Conservation (phyloP, 1,140 invertebrate species). For the Eupristina koningsbergeri region DNA sequence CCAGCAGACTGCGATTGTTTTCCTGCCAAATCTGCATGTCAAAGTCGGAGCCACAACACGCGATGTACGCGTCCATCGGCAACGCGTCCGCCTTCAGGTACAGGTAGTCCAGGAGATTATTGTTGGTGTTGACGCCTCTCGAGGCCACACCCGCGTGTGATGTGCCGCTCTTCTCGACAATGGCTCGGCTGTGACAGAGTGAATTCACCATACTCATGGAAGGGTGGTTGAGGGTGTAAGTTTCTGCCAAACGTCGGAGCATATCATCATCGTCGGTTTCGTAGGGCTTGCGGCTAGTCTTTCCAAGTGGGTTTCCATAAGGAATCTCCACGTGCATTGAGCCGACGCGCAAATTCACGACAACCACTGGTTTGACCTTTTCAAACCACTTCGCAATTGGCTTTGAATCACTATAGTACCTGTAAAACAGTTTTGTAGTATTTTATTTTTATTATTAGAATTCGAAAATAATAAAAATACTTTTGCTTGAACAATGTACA, state of each 20-base stretch:
- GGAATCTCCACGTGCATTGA: slow-evolving; percentile 68
- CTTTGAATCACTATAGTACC: slow-evolving; percentile 52
- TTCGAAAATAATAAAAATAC: background rate
- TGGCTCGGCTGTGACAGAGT: slow-evolving; percentile 55
- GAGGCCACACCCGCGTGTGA: slow-evolving; percentile 58
- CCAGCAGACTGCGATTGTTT: slow-evolving; percentile 64
- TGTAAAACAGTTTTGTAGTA: background rate
- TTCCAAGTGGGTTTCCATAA: slow-evolving; percentile 54
- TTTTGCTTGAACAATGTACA: too few relatives aligned
- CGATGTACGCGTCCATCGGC: slow-evolving; percentile 66
- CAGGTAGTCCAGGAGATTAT: slow-evolving; percentile 66
- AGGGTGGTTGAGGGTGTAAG: slow-evolving; percentile 61
- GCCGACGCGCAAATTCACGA: slow-evolving; percentile 67
- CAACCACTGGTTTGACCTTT: slow-evolving; percentile 62
- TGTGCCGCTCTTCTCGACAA: slow-evolving; percentile 57
- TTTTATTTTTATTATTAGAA: background rate
- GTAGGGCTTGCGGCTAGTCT: slow-evolving; percentile 50
- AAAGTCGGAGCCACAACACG: slow-evolving; percentile 68
- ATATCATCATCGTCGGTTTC: slow-evolving; percentile 60
- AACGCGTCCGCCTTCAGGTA: slow-evolving; percentile 68
- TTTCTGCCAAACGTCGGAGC: slow-evolving; percentile 58
- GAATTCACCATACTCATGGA: slow-evolving; percentile 53
- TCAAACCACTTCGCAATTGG: slow-evolving; percentile 65
- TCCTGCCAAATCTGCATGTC: slow-evolving; percentile 60
- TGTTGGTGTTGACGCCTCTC: slow-evolving; percentile 49